Evolutionary conservation across 2,113 vertebrate genomes (phyloP), one percentile per base, ranked within the genome.

Genomic region (Coracopsis vasa): DNA sequence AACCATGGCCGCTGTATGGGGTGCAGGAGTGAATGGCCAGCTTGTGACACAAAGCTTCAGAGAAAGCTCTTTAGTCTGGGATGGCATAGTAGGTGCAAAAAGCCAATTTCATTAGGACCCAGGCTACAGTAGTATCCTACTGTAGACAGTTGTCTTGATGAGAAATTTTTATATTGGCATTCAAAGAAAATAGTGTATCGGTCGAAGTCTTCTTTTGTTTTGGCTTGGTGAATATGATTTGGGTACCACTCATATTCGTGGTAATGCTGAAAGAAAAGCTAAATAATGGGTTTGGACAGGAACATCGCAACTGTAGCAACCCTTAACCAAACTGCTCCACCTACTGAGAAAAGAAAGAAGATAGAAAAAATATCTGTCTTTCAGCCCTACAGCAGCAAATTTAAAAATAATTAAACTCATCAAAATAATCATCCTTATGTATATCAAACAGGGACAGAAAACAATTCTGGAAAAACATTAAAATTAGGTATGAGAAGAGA

Each of bases 1-100:
- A 92, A 28, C 3, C 3, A 28, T 6, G 18, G 25, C 1, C 8
- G 7, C 25, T 10, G 4, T 47, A 20, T 0, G 1, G 5, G 2
- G 3, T 71, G 11, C 13, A n/a, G 16, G 35, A 77, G 2, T 42
- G 23, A 61, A 35, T 45, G 6, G 4, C 6, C 33, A 42, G 8
- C 14, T 53, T 65, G 8, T 20, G 13, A 64, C 9, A 17, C 6
- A 42, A 14, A 79, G 5, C 7, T 92, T 65, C 29, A 54, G 35
- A 56, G 17, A 56, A 83, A 77, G 23, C 6, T 8, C 39, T 28
- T 53, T 60, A 24, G 5, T 50, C 16, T 67, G 25, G 31, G 3
- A 11, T 45, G 19, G 17, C 13, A 23, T 4, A 35, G 11, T 11
- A 53, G 11, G 10, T 28, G 7, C 4, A 92, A 67, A 2, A 83